These are phyloP conservation scores for Peromyscus aztecus DNA, from an alignment of 2,797 vertebrate genomes.

Conservation along the genomic window DNA sequence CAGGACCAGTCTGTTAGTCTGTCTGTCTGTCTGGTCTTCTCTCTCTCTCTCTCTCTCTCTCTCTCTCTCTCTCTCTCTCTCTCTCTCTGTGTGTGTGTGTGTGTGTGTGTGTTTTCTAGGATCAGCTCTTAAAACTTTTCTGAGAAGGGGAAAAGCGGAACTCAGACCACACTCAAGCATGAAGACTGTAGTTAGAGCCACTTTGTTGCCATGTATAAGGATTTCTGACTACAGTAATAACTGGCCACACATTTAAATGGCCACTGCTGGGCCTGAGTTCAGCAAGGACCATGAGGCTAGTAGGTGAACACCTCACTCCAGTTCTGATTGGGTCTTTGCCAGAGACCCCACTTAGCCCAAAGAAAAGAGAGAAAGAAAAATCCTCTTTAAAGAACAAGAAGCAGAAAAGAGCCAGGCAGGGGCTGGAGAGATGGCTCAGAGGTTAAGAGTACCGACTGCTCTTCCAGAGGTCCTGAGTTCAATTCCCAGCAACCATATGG, in stretches of 20 bases:
- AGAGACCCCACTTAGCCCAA: not conserved
- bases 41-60: too few species aligned
- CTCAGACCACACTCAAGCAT: not conserved
- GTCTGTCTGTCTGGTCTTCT: too few species aligned
- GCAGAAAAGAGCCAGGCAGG: not conserved
- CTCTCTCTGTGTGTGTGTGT: not conserved
- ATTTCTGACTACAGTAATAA: not conserved
- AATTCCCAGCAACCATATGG: too few species aligned
- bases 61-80: too few species aligned
- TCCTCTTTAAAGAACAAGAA: not conserved
- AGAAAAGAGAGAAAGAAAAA: not conserved
- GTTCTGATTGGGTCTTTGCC: not conserved
- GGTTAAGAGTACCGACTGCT: too few species aligned
- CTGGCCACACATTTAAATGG: not conserved
- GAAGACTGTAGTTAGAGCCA: not conserved
- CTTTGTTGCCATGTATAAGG: rapidly evolving
- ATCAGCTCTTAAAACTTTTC: not conserved
- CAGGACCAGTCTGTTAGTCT: not conserved
- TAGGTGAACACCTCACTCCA: not conserved
- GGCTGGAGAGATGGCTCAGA: too few species aligned
- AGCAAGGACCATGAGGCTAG: not conserved
- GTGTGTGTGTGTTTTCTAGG: not conserved
- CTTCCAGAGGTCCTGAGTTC: too few species aligned
- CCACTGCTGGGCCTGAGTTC: not conserved
- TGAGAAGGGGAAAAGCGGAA: not conserved